phyloP scores from a whole-genome alignment of 2,113 vertebrate species.

The Cephalopterus ornatus region DNA sequence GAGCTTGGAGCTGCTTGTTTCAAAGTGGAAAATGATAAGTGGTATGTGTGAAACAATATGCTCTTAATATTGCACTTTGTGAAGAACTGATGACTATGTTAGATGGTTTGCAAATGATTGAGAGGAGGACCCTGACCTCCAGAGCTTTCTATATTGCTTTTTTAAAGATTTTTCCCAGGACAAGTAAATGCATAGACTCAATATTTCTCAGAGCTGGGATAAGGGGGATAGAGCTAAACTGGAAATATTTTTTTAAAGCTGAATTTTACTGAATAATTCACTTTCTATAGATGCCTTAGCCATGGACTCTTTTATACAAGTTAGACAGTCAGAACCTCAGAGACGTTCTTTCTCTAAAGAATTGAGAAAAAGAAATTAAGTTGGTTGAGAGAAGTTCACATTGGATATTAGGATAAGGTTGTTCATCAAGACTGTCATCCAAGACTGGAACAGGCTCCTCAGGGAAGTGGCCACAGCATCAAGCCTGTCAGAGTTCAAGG shows the following conservation, averaged over 20 bases:
- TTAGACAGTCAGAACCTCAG: neutral
- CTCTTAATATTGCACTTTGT: neutral
- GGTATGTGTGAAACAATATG: slow-evolving; percentile 4
- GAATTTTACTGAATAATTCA: neutral
- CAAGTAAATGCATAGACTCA: neutral
- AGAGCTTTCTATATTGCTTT: neutral
- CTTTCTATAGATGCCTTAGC: neutral
- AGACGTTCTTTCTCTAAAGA: neutral
- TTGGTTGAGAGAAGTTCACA: neutral
- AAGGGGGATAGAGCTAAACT: neutral
- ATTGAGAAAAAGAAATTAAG: neutral
- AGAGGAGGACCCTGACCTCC: neutral
- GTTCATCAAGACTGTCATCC: neutral
- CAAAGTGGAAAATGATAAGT: slow-evolving; percentile 1
- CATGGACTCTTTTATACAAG: neutral
- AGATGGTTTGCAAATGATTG: neutral
- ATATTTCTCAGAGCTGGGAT: neutral
- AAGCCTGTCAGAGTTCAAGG: neutral
- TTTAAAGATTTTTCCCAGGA: neutral
- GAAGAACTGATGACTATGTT: neutral
- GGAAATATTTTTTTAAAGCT: neutral
- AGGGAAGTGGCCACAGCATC: neutral
- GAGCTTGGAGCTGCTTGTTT: slow-evolving; percentile 23
- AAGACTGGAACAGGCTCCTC: neutral
- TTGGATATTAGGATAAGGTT: neutral